These are phyloP conservation scores for Aplodontia rufa DNA, from an alignment of 2,113 vertebrate genomes.

Conservation along the genomic window DNA sequence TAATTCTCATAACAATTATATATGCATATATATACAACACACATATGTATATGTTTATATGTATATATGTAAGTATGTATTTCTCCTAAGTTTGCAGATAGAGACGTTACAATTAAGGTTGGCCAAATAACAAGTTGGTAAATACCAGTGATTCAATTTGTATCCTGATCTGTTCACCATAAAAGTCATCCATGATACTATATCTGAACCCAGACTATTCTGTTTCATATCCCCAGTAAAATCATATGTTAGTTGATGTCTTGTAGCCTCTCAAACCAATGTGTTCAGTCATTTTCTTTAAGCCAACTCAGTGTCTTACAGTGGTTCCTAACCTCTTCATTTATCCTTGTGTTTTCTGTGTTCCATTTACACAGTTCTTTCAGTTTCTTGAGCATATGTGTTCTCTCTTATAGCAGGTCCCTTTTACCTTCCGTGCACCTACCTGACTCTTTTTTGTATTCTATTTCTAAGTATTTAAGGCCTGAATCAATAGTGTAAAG, in stretches of 20 bases:
- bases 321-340: not conserved
- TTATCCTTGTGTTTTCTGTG: not conserved
- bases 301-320: not conserved
- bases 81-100: not conserved
- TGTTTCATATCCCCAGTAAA: not conserved
- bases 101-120: not conserved
- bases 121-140: not conserved
- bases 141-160: not conserved
- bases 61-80: too few relatives aligned
- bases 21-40: too few relatives aligned
- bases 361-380: not conserved
- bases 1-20: not conserved
- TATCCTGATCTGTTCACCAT: not conserved
- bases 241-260: not conserved
- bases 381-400: not conserved
- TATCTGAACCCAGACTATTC: not conserved
- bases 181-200: not conserved
- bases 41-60: too few relatives aligned
- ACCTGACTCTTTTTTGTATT: not conserved
- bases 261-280: not conserved
- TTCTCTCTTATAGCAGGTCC: not conserved
- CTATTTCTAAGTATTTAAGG: not conserved
- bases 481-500: not conserved
- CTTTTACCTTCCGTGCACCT: not conserved
- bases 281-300: not conserved